Evolutionary conservation across 2,888 invertebrate species (phyloP).

Genomic region (Priocnemis perturbator): DNA sequence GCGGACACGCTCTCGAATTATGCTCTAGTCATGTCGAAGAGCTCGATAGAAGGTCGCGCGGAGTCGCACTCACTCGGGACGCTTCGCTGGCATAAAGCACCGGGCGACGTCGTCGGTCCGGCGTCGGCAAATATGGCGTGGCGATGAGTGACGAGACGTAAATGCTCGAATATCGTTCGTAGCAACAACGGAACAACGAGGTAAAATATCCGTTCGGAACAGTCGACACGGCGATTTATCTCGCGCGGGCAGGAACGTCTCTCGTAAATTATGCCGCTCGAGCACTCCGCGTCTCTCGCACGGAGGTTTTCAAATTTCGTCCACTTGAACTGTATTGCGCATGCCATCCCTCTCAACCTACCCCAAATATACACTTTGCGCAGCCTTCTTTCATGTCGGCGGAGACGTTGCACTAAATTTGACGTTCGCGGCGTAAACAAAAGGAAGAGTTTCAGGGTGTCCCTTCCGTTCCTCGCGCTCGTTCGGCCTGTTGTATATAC

Average conservation of each 20-base stretch:
- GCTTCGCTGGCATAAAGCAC: no score
- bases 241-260: conserved; percentile 35
- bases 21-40: no score
- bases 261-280: conserved; percentile 47
- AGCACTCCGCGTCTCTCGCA: conserved; percentile 27
- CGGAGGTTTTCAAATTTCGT: conserved; percentile 46
- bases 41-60: no score
- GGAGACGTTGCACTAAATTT: conserved; percentile 57
- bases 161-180: conserved; percentile 39
- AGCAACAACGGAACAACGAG: conserved; percentile 55
- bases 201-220: conserved; percentile 32
- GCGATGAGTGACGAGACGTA: no score
- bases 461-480: not conserved
- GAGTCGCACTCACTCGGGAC: no score
- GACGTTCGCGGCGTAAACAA: conserved; percentile 62
- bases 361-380: not conserved
- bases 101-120: no score
- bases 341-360: not conserved
- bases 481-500: conserved; percentile 6
- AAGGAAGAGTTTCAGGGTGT: conserved; percentile 59
- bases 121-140: no score
- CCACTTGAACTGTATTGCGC: conserved; percentile 9
- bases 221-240: conserved; percentile 36
- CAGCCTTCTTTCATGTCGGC: not conserved
- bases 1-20: not conserved